Evolutionary conservation across 1,140 invertebrate species (phyloP).

Genomic region (Drosophila trapezifrons): DNA sequence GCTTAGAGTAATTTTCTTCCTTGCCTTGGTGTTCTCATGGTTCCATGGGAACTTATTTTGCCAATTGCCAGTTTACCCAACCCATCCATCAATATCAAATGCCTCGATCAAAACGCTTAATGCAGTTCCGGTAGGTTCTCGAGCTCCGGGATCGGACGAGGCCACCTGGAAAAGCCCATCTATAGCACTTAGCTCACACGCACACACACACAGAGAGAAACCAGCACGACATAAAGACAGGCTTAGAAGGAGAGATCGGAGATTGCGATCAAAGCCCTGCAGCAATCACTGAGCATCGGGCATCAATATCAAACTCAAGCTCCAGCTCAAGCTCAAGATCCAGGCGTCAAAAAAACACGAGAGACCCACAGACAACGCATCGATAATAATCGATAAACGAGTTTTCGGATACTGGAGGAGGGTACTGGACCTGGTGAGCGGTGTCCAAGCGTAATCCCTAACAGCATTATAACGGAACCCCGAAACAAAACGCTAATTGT

Average conservation of each 20-base stretch:
- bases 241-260: constrained; percentile 43
- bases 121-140: constrained; percentile 53
- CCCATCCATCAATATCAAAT: constrained; percentile 49
- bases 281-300: constrained; percentile 35
- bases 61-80: constrained; percentile 41
- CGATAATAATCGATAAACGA: constrained; percentile 76
- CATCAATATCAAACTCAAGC: constrained; percentile 35
- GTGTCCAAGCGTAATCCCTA: constrained; percentile 67
- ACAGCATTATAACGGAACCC: constrained; percentile 78
- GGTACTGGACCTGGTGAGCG: background rate
- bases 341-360: constrained; percentile 40
- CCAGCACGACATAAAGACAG: constrained; percentile 9
- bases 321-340: constrained; percentile 19
- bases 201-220: background rate
- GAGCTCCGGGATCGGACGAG: constrained; percentile 26
- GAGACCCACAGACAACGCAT: constrained; percentile 54
- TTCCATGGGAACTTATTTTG: constrained; percentile 38
- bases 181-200: constrained; percentile 37
- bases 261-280: constrained; percentile 44
- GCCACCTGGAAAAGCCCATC: constrained; percentile 63
- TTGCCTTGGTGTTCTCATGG: constrained; percentile 9
- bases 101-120: constrained; percentile 49
- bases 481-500: constrained; percentile 78
- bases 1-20: background rate
- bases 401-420: constrained; percentile 48